Evolutionary conservation across 2,888 invertebrate species (phyloP), one percentile per base, ranked within the genome.

Genomic region (Torymus aiolomorphi): DNA sequence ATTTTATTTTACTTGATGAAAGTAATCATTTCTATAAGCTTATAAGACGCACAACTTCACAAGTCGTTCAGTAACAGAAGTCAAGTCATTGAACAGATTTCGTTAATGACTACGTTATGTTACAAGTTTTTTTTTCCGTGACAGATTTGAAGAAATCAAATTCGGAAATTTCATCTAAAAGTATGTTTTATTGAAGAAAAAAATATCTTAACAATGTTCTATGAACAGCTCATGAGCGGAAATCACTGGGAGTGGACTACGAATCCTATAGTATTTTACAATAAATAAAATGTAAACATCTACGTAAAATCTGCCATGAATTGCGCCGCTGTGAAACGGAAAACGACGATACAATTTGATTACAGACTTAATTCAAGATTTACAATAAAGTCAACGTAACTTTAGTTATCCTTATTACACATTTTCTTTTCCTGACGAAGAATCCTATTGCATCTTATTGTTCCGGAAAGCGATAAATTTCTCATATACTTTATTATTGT

Each of bases 401-500:
- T 49, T 63, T 16, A 18, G 13, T 78, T 61, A 56, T 54, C 56
- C n/a, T 56, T 56, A 73, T 62, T 69, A 73, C 51, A 72, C 61
- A 61, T 73, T 51, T 56, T 49, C 59, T 54, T 59, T 18, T 59
- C 62, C 51, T 67, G n/a, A 49, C 61, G 52, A 76, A 65, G 16
- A 72, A 80, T 67, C 51, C 24, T 71, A 49, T 61, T 70, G 62
- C 56, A 76, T 24, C 54, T 10, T 70, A 66, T 80, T 66, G n/a
- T 65, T 65, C 51, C 24, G 42, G 66, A 74, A 59, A 66, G 20
- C 14, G 61, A 63, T 62, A 56, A 72, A 66, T 62, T 73, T 61
- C 42, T 63, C 52, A 56, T 57, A 56, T 63, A 78, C 24, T 72
- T 73, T 42, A 72, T 49, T 72, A 79, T 78, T 76, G 63, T 72